Percentiles rank a stretch among this genome's conserved stretches.
phyloP scores from a whole-genome alignment of 2,113 vertebrate genomes.

The Panthera leo region DNA sequence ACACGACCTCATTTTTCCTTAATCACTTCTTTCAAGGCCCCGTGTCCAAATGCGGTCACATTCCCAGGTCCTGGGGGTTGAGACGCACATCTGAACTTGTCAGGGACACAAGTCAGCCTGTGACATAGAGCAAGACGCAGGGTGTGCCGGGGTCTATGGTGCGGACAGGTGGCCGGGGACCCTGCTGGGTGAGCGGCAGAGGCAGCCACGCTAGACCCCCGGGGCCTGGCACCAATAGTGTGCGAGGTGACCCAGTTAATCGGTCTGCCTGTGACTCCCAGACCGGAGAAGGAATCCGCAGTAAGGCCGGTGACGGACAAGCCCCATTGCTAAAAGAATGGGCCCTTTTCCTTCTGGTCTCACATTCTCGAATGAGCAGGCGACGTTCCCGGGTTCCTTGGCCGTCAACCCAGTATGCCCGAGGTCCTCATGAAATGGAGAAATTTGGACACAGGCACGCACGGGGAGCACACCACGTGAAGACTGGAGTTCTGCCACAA shows the following conservation, averaged over 20 bases:
- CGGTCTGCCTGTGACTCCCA: not conserved
- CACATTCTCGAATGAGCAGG: not conserved
- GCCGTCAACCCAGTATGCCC: not conserved
- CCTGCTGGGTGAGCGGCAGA: rapidly evolving
- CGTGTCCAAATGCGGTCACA: not conserved
- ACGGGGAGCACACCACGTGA: not conserved
- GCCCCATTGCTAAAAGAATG: not conserved
- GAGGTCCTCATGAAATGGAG: not conserved
- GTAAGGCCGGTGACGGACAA: not conserved
- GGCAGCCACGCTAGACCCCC: not conserved
- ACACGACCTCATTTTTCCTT: not conserved
- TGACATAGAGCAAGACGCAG: not conserved
- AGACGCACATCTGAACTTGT: not conserved
- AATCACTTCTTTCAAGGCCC: not conserved
- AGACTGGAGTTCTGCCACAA: not conserved
- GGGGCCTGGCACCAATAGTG: rapidly evolving
- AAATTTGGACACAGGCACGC: not conserved
- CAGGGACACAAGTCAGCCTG: not conserved
- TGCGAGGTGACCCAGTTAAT: not conserved
- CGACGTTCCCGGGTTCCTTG: not conserved
- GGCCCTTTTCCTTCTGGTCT: not conserved
- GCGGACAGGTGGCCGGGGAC: not conserved
- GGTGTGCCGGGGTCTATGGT: rapidly evolving
- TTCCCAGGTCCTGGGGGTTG: not conserved
- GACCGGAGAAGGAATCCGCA: not conserved